These are phyloP conservation scores for Leptatherina wallacei DNA, from an alignment of 2,797 vertebrate genomes.

Conservation along the genomic window DNA sequence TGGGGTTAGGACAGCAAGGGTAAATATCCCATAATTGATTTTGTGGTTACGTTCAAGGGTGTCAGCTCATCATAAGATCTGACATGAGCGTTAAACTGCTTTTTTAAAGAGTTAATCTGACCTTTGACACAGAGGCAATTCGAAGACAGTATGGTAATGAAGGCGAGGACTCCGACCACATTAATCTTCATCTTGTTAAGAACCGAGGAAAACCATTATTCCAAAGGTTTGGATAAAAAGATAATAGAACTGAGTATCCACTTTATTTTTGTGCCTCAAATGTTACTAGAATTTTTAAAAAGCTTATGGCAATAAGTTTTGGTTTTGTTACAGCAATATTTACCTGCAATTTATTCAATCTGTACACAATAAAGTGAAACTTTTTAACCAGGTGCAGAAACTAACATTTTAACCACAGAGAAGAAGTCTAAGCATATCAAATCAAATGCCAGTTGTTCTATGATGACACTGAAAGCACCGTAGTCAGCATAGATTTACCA, in stretches of 20 bases:
- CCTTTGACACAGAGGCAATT: conserved; percentile 26
- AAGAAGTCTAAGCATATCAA: neutral
- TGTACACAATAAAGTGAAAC: neutral
- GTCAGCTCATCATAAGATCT: conserved; percentile 8
- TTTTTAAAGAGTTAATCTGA: conserved; percentile 25
- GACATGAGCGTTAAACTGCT: conserved; percentile 6
- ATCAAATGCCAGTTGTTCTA: neutral
- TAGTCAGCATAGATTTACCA: neutral
- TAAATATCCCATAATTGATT: conserved; percentile 29
- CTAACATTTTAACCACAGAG: neutral
- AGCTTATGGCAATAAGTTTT: neutral
- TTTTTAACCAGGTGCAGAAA: neutral
- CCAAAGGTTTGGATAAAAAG: conserved; percentile 3
- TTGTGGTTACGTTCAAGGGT: conserved; percentile 23
- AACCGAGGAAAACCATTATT: conserved; percentile 19
- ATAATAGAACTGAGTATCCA: conserved; percentile 4
- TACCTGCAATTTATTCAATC: neutral
- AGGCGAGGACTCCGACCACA: conserved; percentile 17
- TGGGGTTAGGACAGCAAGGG: neutral
- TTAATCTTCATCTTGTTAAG: conserved; percentile 43
- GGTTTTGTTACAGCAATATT: neutral
- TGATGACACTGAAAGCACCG: neutral
- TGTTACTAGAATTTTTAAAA: neutral
- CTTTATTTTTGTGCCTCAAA: conserved; percentile 1
- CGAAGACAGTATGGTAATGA: conserved; percentile 3